A percentile compares a stretch with the other conserved stretches of the same genome.
These are phyloP conservation scores for Pterostichus niger DNA, from an alignment of 2,888 invertebrate species.

Conservation along the genomic window DNA sequence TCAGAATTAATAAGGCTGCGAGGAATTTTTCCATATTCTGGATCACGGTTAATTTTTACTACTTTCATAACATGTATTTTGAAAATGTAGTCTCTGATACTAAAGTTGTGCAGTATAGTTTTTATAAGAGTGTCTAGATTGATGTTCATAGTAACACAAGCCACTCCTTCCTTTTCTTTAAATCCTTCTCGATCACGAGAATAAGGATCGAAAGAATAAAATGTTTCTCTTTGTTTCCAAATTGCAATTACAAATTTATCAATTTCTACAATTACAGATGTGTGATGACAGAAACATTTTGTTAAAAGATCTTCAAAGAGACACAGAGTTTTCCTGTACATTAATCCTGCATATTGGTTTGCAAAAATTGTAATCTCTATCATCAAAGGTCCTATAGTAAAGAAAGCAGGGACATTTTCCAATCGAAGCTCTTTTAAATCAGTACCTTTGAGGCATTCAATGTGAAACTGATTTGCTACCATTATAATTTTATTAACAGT, in stretches of 20 bases:
- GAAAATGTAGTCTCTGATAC: conserved; percentile 78
- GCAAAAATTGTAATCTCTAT: conserved; percentile 81
- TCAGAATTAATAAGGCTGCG: conserved; percentile 46
- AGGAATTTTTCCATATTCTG: conserved; percentile 68
- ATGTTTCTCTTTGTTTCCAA: conserved; percentile 83
- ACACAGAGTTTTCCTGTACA: conserved; percentile 78
- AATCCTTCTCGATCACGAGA: conserved; percentile 81
- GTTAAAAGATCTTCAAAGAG: conserved; percentile 78
- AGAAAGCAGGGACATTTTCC: conserved; percentile 80
- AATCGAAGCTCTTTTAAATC: conserved; percentile 78
- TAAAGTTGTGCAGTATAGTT: conserved; percentile 79
- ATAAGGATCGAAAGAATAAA: conserved; percentile 84
- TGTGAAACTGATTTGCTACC: conserved; percentile 80
- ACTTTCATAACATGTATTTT: conserved; percentile 82
- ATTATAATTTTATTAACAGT: conserved; percentile 81
- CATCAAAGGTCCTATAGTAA: conserved; percentile 80
- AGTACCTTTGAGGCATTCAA: conserved; percentile 79
- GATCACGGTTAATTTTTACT: conserved; percentile 78
- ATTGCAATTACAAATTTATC: conserved; percentile 81
- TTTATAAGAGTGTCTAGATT: conserved; percentile 80
- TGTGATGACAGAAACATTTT: conserved; percentile 79
- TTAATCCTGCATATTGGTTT: conserved; percentile 77
- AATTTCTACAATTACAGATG: conserved; percentile 79
- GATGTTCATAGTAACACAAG: conserved; percentile 83
- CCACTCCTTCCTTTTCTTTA: conserved; percentile 78